Percentiles rank a stretch among this genome's conserved stretches.
Evolutionary conservation across 2,888 invertebrate species (phyloP).

Genomic region (Bombyx huttoni): DNA sequence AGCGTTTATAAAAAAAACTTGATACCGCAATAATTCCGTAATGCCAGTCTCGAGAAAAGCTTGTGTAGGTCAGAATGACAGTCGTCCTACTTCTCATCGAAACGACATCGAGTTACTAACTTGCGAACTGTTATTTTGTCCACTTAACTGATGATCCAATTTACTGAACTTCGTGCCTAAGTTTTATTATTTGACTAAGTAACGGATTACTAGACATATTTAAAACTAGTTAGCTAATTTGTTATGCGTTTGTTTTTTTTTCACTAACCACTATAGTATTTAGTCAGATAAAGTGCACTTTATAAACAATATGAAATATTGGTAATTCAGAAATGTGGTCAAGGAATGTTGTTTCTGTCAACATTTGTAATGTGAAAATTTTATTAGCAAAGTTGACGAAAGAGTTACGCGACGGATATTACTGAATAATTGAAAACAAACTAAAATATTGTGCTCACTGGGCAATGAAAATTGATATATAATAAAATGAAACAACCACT

Average conservation of each 20-base stretch:
- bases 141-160: constrained; percentile 30
- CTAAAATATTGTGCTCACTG: too few species aligned
- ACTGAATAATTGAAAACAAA: too few species aligned
- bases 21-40: constrained; percentile 13
- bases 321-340: constrained; percentile 5
- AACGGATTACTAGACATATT: neutral
- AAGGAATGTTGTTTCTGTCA: neutral
- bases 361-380: neutral
- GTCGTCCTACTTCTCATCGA: constrained; percentile 56
- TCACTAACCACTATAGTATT: neutral
- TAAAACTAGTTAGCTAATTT: too few species aligned
- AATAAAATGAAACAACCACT: too few species aligned
- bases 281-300: neutral
- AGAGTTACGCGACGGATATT: too few species aligned
- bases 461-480: too few species aligned
- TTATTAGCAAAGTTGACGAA: neutral
- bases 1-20: constrained; percentile 1
- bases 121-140: constrained; percentile 48
- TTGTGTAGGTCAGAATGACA: constrained; percentile 55
- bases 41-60: constrained; percentile 26
- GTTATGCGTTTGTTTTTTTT: neutral
- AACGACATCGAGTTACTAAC: constrained; percentile 45
- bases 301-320: neutral
- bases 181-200: neutral
- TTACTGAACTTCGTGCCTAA: constrained; percentile 13